Evolutionary conservation across 2,888 invertebrate species (phyloP), one percentile per base, ranked within the genome.

Genomic region (Fragum fragum): DNA sequence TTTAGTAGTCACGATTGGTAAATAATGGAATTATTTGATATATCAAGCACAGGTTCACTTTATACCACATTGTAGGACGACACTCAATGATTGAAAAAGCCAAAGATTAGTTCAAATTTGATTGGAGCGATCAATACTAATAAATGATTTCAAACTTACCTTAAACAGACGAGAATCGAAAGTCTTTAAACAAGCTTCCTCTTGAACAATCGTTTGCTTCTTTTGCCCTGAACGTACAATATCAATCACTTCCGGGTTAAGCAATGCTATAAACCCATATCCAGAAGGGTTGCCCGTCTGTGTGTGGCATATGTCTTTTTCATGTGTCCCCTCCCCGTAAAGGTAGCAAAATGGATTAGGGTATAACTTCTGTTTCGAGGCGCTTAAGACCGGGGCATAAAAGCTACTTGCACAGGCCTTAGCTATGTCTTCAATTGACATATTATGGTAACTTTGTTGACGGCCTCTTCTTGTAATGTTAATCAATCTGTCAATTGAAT

Each of bases 291-390:
- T 63, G 1, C 36, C 63, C 1, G 63, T 28, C n/a, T 23, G 14
- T 29, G 18, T 1, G n/a, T n/a, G 36, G 36, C 63, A 63, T 9
- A n/a, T 18, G 14, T n/a, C 9, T 18, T n/a, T 36, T n/a, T 18
- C 36, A 21, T n/a, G 32, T n/a, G 29, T 42, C 23, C 66, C 42
- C 21, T 66, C 66, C 3, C 21, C 42, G 21, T 66, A 66, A 2
- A 66, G 1, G 26, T 32, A 42, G 28, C 66, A 66, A 66, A 66
- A 66, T 66, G 66, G 42, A n/a, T 66, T 66, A 1, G 66, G 47
- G 23, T 66, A 66, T 21, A 32, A 42, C 16, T 3, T 21, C n/a
- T 66, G 7, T 6, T 42, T 66, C 1, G 21, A 32, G 11, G 11
- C 23, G 61, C 61, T 61, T 28, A 61, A 32, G n/a, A 42, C 42